Evolutionary conservation across 2,888 invertebrate genomes (phyloP).

Genomic region (Perithous albicinctus): DNA sequence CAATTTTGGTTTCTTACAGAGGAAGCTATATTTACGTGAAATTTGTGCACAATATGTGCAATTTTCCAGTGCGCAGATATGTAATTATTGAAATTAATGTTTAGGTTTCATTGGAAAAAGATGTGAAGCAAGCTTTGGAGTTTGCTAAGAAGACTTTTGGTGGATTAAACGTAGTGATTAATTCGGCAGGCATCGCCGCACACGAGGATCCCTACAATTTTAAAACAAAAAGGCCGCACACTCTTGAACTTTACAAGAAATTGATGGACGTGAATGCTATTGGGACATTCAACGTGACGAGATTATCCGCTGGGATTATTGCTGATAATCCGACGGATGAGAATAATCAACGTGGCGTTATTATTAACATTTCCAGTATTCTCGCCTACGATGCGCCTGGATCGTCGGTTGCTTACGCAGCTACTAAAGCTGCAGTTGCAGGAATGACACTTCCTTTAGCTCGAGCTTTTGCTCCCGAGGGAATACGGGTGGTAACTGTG

Average conservation of each 20-base stretch:
- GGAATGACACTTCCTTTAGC: conserved; percentile 75
- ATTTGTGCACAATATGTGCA: too few relatives aligned
- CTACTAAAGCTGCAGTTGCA: conserved; percentile 70
- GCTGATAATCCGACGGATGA: conserved; percentile 71
- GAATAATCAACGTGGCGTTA: conserved; percentile 71
- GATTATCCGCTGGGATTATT: conserved; percentile 68
- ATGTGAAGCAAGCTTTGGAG: conserved; percentile 70
- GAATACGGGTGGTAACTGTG: conserved; percentile 88
- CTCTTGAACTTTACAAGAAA: conserved; percentile 66
- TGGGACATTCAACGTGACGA: conserved; percentile 73
- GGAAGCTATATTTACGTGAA: too few relatives aligned
- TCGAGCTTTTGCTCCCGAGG: conserved; percentile 69
- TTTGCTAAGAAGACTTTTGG: conserved; percentile 70
- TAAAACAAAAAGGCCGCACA: conserved; percentile 68
- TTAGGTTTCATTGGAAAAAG: conserved; percentile 72
- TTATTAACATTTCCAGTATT: conserved; percentile 74
- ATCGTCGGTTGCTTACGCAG: conserved; percentile 69
- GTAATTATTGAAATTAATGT: too few relatives aligned
- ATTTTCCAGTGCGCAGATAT: too few relatives aligned
- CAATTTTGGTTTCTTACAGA: too few relatives aligned
- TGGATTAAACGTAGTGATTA: conserved; percentile 71
- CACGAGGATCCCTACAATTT: conserved; percentile 70
- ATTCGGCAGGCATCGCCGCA: conserved; percentile 66
- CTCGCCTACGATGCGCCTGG: conserved; percentile 68
- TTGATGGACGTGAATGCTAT: conserved; percentile 72